These are phyloP conservation scores for Gymnothorax reevesii DNA, from an alignment of 2,797 vertebrate species.

Conservation along the genomic window DNA sequence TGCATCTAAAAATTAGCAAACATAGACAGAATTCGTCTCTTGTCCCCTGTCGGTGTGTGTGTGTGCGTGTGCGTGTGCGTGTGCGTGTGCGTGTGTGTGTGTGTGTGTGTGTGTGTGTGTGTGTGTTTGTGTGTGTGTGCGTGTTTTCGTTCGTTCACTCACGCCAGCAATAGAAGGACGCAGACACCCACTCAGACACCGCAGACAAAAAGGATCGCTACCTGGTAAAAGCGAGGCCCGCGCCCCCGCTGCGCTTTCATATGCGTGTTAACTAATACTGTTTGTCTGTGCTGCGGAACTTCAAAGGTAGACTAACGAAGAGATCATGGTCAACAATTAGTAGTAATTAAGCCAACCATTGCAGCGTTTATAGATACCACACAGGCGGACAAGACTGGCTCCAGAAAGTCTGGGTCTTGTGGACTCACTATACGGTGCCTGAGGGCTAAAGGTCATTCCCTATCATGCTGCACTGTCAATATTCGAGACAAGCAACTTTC, in stretches of 20 bases:
- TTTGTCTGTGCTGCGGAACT: slow-evolving; percentile 59
- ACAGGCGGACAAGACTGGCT: slow-evolving; percentile 61
- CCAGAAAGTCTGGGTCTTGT: slow-evolving; percentile 71
- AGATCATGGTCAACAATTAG: slow-evolving; percentile 74
- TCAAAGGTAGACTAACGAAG: slow-evolving; percentile 69
- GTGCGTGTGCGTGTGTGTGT: too few relatives aligned
- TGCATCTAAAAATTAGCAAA: background rate
- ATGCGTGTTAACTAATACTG: slow-evolving; percentile 55
- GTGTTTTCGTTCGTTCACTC: too few relatives aligned
- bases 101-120: too few relatives aligned
- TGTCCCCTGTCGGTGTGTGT: too few relatives aligned
- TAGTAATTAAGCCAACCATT: slow-evolving; percentile 66
- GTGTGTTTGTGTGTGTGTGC: too few relatives aligned
- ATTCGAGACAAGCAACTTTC: slow-evolving; percentile 13
- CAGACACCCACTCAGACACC: background rate
- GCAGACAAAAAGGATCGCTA: background rate
- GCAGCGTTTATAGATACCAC: slow-evolving; percentile 66
- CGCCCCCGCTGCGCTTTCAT: slow-evolving; percentile 55
- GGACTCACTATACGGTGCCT: slow-evolving; percentile 37
- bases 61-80: too few relatives aligned
- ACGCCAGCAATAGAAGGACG: background rate
- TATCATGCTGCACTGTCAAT: slow-evolving; percentile 1
- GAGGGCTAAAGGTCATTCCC: slow-evolving; percentile 22
- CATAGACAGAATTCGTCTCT: too few relatives aligned
- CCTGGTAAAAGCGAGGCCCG: background rate